Evolutionary conservation across 2,797 vertebrate species (phyloP).

Genomic region (Lutra lutra): DNA sequence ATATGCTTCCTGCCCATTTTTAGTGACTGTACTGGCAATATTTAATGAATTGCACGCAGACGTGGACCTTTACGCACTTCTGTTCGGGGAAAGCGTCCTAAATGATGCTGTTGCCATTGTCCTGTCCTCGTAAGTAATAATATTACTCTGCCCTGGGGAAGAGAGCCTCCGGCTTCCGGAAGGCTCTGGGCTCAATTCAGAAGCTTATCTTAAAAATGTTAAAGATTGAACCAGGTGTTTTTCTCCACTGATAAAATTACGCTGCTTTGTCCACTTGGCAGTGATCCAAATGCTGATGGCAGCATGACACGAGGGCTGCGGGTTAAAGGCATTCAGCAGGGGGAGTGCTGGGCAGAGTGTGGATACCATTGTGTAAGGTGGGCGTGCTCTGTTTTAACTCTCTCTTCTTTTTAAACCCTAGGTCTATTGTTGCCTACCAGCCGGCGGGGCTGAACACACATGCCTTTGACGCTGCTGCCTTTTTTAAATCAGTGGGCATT

Average conservation of each 20-base stretch:
- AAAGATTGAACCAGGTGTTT: conserved; percentile 9
- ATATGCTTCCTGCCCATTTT: conserved; percentile 56
- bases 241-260: neutral
- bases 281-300: neutral
- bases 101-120: conserved; percentile 98
- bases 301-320: neutral
- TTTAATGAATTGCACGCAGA: conserved; percentile 98
- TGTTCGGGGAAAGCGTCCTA: conserved; percentile 98
- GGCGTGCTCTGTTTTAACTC: neutral
- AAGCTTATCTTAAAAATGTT: conserved; percentile 3
- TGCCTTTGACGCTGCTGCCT: conserved; percentile 96
- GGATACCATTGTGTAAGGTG: neutral
- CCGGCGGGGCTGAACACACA: conserved; percentile 95
- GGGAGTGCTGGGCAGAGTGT: neutral
- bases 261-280: neutral
- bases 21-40: conserved; percentile 98
- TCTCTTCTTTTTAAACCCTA: conserved; percentile 79
- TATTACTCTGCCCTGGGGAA: neutral
- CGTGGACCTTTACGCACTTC: conserved; percentile 97
- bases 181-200: neutral
- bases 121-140: conserved; percentile 94
- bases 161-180: neutral
- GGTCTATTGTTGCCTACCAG: conserved; percentile 98
- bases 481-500: conserved; percentile 97
- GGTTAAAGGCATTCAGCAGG: neutral